Base-by-base conservation (phyloP, 1,140 invertebrate genomes). In the Lethrus apterus region DNA sequence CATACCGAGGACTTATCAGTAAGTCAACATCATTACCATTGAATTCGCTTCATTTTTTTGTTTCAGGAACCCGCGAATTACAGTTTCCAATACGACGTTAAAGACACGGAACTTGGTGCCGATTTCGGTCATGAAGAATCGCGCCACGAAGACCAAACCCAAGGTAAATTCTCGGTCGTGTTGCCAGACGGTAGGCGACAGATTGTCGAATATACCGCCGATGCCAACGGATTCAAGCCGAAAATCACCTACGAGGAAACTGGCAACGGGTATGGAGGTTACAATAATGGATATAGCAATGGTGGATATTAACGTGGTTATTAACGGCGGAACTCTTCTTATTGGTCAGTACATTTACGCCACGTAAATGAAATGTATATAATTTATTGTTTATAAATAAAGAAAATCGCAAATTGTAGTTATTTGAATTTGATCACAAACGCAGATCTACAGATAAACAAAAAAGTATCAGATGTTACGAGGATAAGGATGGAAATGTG, bases 121-220 rank as follows among this genome's bases (percentile, higher is more conserved):
- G 64, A 68, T 36, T 70, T 68, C 44, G 65, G 67, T 8, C 70
- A 70, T 46, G 63, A 62, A 36, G 70, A 71, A 49, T 64, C 56
- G 33, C 60, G 68, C 33, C 57, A 67, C 23, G 68, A 66, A 18
- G 61, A 66, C 35, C 51, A 62, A 18, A 63, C 67, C 4, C 58
- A 60, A 8, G 70, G 70, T n/a, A 47, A 60, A 1, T 71, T 70
- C 54, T 65, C 62, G 36, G 67, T 71, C 13, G 48, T 69, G 4
- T 54, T 71, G 17, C 69, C 70, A 11, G 69, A 72, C 32, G 70
- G 70, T 26, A 61, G 69, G 45, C 58, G 61, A 14, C 69, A 70
- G 48, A 68, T 58, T 44, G 70, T 73, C 19, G 62, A 68, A 44
- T 72, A 71, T 60, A 60, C 64, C 23, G 65, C 62, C 4, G 67